These are phyloP conservation scores for Diplodus puntazzo DNA, from an alignment of 2,797 vertebrate species.

Conservation along the genomic window DNA sequence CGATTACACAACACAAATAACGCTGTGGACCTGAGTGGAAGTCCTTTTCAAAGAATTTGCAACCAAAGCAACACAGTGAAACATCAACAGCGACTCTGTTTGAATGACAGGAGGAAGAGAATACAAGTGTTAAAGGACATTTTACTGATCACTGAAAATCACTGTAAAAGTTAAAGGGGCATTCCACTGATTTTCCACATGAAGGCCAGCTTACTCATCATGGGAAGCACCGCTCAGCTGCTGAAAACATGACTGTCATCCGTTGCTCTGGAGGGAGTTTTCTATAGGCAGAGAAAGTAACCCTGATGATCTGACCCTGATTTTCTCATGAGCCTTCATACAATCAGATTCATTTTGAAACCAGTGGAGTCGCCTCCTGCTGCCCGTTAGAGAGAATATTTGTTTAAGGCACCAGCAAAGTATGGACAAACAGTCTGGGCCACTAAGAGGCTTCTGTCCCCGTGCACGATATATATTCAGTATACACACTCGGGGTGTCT, in stretches of 20 bases:
- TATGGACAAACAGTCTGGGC: neutral
- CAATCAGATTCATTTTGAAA: too few species aligned
- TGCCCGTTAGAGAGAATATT: too few species aligned
- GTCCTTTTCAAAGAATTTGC: neutral
- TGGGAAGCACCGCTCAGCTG: neutral
- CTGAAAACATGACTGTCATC: neutral
- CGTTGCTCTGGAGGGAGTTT: neutral
- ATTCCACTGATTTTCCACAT: neutral
- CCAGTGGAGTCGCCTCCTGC: too few species aligned
- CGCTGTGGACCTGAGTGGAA: slow-evolving; percentile 28
- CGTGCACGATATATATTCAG: slow-evolving; percentile 16
- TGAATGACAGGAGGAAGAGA: neutral
- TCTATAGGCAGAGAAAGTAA: neutral
- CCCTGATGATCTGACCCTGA: neutral
- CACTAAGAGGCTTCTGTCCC: slow-evolving; percentile 4
- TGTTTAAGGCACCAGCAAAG: too few species aligned
- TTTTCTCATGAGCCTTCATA: too few species aligned
- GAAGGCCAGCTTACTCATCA: neutral
- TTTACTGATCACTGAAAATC: neutral
- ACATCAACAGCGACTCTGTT: slow-evolving; percentile 18
- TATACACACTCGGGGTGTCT: slow-evolving; percentile 5
- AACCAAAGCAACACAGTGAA: slow-evolving; percentile 9
- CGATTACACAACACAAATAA: slow-evolving; percentile 26
- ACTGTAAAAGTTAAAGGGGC: neutral
- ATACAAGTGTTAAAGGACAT: too few species aligned